A percentile compares a stretch with the other conserved stretches of the same genome.
phyloP scores from a whole-genome alignment of 2,113 vertebrate species.

The Nycticorax nycticorax region DNA sequence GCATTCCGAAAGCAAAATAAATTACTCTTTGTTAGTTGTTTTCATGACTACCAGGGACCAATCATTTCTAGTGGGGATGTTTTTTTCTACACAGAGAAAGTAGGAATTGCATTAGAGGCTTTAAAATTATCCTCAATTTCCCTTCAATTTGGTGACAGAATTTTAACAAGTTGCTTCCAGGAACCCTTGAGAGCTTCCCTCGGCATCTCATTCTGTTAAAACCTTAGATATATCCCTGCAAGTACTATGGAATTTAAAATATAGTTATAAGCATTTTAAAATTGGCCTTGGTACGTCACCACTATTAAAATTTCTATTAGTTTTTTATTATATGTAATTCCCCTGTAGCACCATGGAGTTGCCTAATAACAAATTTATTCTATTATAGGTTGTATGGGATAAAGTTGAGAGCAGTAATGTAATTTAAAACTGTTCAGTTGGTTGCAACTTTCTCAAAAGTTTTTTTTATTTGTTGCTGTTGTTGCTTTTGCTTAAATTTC shows the following conservation, averaged over 20 bases:
- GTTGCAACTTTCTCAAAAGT: neutral
- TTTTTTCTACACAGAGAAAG: neutral
- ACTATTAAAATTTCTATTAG: conserved; percentile 41
- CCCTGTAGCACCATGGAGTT: conserved; percentile 2
- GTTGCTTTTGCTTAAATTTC: neutral
- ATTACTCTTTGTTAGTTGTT: conserved; percentile 4
- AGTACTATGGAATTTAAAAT: conserved; percentile 38
- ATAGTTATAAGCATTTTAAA: conserved; percentile 26
- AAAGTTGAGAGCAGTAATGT: neutral
- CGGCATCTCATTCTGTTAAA: conserved; percentile 9
- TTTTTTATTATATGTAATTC: conserved; percentile 37
- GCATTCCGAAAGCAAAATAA: conserved; percentile 24
- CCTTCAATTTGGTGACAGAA: conserved; percentile 41
- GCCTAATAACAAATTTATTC: conserved; percentile 12
- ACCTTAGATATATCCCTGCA: neutral
- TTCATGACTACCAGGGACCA: neutral
- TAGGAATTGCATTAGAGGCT: conserved; percentile 2
- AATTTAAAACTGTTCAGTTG: neutral
- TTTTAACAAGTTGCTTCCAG: conserved; percentile 55
- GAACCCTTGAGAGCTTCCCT: conserved; percentile 3
- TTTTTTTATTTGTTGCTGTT: neutral
- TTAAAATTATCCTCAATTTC: conserved; percentile 47
- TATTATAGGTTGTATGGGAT: neutral
- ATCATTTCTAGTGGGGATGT: neutral
- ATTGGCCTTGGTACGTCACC: neutral